phyloP scores from a whole-genome alignment of 2,113 vertebrate genomes.

The Eleginops maclovinus region DNA sequence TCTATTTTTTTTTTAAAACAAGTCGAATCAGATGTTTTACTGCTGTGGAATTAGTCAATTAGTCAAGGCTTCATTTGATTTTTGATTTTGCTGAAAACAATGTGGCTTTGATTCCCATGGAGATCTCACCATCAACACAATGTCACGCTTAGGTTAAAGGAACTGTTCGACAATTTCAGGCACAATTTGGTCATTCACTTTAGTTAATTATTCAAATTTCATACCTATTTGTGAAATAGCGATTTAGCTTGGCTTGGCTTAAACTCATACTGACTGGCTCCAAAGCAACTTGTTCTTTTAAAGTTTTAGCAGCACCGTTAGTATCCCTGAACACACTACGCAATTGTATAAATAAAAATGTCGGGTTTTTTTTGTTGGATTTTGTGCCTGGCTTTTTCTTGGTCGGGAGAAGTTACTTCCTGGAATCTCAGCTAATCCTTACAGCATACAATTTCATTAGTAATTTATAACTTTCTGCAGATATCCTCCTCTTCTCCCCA shows the following conservation, averaged over 20 bases:
- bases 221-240: not conserved
- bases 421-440: not conserved
- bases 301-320: too few relatives aligned
- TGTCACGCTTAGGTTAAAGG: not conserved
- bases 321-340: not conserved
- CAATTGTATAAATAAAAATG: not conserved
- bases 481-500: not conserved
- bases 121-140: not conserved
- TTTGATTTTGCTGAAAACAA: not conserved
- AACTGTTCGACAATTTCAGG: not conserved
- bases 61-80: not conserved
- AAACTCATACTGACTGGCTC: not conserved
- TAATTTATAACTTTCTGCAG: conserved; percentile 27
- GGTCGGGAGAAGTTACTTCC: not conserved
- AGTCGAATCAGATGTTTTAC: not conserved
- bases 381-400: not conserved
- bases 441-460: conserved; percentile 19
- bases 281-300: too few relatives aligned
- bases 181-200: not conserved
- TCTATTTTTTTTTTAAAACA: not conserved
- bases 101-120: not conserved
- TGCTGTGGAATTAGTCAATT: not conserved
- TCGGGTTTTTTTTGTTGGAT: not conserved
- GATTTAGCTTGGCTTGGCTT: not conserved
- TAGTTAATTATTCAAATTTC: not conserved